Base-by-base conservation (phyloP, 2,888 invertebrate genomes). In the Dermolepida albohirtum region DNA sequence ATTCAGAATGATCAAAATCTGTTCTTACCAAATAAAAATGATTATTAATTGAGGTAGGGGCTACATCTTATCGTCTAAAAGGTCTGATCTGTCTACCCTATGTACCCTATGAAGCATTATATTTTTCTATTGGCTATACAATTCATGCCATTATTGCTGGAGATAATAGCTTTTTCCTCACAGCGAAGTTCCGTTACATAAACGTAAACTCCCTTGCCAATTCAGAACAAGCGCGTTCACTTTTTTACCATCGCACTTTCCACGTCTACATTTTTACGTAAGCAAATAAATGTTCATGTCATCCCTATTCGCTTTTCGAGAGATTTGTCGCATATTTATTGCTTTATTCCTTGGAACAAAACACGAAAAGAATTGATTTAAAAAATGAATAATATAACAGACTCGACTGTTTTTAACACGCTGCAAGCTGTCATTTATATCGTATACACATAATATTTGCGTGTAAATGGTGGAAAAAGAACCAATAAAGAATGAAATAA, bases 251-350 rank as follows among this genome's bases (percentile, higher is more conserved):
- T 27, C 12, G 27, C 22, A 34, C 51, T 51, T 51, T 34, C 34
- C 34, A 34, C 34, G 34, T 51, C 51, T 55, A 34, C 34, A 22
- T 55, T 41, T 55, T 41, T 55, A 22, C 55, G 55, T 55, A 55
- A 55, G 55, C 55, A 55, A 55, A 55, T 55, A 55, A 55, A 55
- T 55, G 55, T 17, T 59, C 59, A 27, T 59, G 59, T 47, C 59
- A 59, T 59, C 44, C 43, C 12, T 47, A 29, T 44, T 59, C 44
- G 44, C 44, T 59, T 59, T 47, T 29, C 44, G 27, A 11, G 27
- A 14, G 59, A 59, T 59, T 59, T 47, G 59, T 40, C 14, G 44
- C 59, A 14, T 59, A 29, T 59, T 44, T 44, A 10, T 22, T 41
- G n/a, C 12, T 44, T 59, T 29, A 44, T 59, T 59, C 29, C 12